Percentiles rank a stretch among this genome's conserved stretches.
These are phyloP conservation scores for Drosophila emarginata DNA, from an alignment of 2,888 invertebrate species.

Conservation along the genomic window DNA sequence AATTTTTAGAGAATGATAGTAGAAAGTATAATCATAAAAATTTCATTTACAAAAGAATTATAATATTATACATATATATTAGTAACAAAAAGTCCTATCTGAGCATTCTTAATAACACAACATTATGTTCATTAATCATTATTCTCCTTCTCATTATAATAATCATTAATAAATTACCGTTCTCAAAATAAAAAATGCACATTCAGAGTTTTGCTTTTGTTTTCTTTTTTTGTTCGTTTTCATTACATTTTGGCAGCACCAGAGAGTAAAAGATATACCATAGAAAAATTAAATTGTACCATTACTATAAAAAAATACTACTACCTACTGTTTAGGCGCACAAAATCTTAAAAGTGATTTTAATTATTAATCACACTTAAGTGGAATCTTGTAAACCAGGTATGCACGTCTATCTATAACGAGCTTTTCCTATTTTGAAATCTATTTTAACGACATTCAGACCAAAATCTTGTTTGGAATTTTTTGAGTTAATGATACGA, in stretches of 20 bases:
- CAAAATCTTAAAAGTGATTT: constrained; percentile 1
- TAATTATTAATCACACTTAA: not conserved
- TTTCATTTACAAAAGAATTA: constrained; percentile 75
- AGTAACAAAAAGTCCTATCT: constrained; percentile 48
- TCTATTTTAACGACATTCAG: not conserved
- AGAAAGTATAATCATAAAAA: constrained; percentile 55
- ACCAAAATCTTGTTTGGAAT: not conserved
- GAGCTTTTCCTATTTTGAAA: not conserved
- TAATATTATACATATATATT: constrained; percentile 41
- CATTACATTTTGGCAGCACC: constrained; percentile 59
- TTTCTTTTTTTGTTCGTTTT: constrained; percentile 34
- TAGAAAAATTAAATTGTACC: constrained; percentile 12
- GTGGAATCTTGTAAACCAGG: not conserved
- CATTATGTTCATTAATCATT: constrained; percentile 45
- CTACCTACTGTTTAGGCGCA: constrained; percentile 9
- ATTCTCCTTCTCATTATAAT: constrained; percentile 8
- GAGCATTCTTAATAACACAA: constrained; percentile 69
- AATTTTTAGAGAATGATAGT: constrained; percentile 43
- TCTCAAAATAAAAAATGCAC: constrained; percentile 57
- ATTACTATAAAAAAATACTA: constrained; percentile 10
- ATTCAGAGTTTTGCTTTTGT: constrained; percentile 34
- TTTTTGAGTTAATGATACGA: not conserved
- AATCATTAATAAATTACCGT: constrained; percentile 27
- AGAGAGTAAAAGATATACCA: constrained; percentile 19
- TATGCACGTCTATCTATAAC: not conserved